Base-by-base conservation (phyloP, 2,888 invertebrate genomes). In the Aleiodes leptofemur region DNA sequence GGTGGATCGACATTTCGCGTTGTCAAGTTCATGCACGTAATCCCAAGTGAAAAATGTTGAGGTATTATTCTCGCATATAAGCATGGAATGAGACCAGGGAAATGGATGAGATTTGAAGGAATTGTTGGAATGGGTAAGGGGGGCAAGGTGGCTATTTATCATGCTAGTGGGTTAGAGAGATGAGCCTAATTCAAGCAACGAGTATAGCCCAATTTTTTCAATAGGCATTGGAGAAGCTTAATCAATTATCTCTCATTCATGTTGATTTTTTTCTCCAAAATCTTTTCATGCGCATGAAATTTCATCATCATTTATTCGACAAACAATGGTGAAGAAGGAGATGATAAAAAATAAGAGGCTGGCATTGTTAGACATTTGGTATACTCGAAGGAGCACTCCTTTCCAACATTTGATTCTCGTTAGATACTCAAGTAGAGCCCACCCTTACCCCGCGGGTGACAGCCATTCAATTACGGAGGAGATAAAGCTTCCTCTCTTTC, bases 391-490 rank as follows among this genome's bases (percentile, higher is more conserved):
- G 31, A 61, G 23, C 50, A 51, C 68, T 14, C 13, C 50, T 14
- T 68, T 50, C 34, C 51, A 68, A 68, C 31, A 72, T 72, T 72
- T 64, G 38, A 51, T 55, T 51, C 53, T 61, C 53, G 61, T 72
- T 72, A 64, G 61, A 72, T 64, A 53, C 61, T 51, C 51, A 11
- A 38, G 16, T 29, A 23, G 34, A 64, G 14, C 43, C 13, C 48
- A 38, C 38, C 43, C 43, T 55, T 57, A 57, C 59, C 69, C 51
- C 64, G 64, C 48, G 59, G 64, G 64, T 64, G 64, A 64, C 64
- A 64, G 64, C 64, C 64, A 73, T 73, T 73, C 73, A 73, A 73
- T 73, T 73, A 73, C 64, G 57, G 57, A 57, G 31, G 69, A 69
- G 73, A 73, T 73, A 50, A 73, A 73, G 51, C 69, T 55, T 57